Evolutionary conservation across 1,140 invertebrate species (phyloP), one percentile per base, ranked within the genome.

Genomic region (Lethrus apterus): DNA sequence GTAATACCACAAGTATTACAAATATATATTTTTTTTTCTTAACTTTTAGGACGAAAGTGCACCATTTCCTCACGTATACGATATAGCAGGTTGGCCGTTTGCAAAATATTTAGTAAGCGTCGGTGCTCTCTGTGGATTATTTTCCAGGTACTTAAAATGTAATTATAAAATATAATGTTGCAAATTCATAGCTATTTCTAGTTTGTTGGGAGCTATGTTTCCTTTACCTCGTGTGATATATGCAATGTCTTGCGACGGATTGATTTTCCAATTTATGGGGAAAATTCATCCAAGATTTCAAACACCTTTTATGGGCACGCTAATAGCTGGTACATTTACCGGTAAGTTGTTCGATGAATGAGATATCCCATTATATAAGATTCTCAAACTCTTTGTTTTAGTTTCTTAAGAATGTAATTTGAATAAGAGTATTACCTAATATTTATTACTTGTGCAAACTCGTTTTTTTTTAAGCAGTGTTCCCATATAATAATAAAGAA

Each of bases 171-270:
- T 7, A 26, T 7, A 26, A 26, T 26, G n/a, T 26, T 26, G n/a
- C 5, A 26, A 5, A 26, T 7, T 26, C 5, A 26, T 26, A 26
- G 7, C 51, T 26, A 46, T 51, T 70, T 72, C 21, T 62, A 89
- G 87, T 70, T 71, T 93, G 33, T 72, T 91, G 44, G 88, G 88
- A 1, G 80, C 86, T 1, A 86, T 93, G 83, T 91, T 89, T 65
- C 87, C 88, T 2, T 64, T 92, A 20, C 89, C 89, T 0, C 68
- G 89, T 32, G 78, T 92, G 10, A 78, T 93, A 5, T 93, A 90
- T 59, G 85, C 89, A 2, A 93, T 93, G 86, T 82, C 86, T 2
- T 76, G 75, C 35, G 89, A 93, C 67, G 87, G 88, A 11, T 60
- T 93, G 1, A 67, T 93, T 7, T 93, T 90, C 59, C 71, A 76